Evolutionary conservation across 1,140 invertebrate species (phyloP).

Genomic region (Carcinoscorpius rotundicauda): DNA sequence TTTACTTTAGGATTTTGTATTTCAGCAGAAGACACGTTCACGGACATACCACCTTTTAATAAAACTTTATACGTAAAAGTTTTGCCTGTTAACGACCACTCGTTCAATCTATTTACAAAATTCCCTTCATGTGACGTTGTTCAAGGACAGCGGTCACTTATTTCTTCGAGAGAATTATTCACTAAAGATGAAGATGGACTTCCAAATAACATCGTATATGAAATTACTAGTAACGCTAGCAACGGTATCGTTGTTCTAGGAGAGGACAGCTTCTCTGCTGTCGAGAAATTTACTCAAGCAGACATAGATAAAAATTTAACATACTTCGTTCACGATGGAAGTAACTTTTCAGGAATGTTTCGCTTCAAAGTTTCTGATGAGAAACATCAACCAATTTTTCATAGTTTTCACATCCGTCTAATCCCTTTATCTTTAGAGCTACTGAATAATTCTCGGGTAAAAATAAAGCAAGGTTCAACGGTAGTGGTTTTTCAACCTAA

Average conservation of each 20-base stretch:
- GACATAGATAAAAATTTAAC: slow-evolving; percentile 73
- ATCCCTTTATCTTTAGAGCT: slow-evolving; percentile 51
- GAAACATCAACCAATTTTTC: too few species aligned
- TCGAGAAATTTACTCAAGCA: slow-evolving; percentile 61
- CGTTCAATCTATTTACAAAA: slow-evolving; percentile 63
- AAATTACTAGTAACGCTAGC: slow-evolving; percentile 58
- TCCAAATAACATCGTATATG: slow-evolving; percentile 67
- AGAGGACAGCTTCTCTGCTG: slow-evolving; percentile 30
- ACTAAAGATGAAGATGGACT: slow-evolving; percentile 76
- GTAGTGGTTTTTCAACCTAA: slow-evolving; percentile 57
- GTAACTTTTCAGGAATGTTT: too few species aligned
- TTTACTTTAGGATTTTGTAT: slow-evolving; percentile 26
- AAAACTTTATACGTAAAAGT: slow-evolving; percentile 57
- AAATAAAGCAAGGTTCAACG: slow-evolving; percentile 56
- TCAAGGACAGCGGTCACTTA: slow-evolving; percentile 48
- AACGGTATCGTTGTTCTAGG: slow-evolving; percentile 45
- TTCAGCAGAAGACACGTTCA: slow-evolving; percentile 1
- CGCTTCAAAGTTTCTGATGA: too few species aligned
- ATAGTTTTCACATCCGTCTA: too few species aligned
- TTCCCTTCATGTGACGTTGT: slow-evolving; percentile 31
- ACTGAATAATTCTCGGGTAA: slow-evolving; percentile 47
- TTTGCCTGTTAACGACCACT: slow-evolving; percentile 76
- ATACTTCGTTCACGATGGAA: slow-evolving; percentile 58
- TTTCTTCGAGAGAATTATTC: slow-evolving; percentile 59
- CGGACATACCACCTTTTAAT: neutral